These are phyloP conservation scores for Heterodera carotae DNA, from an alignment of 1,140 invertebrate species.

Conservation along the genomic window DNA sequence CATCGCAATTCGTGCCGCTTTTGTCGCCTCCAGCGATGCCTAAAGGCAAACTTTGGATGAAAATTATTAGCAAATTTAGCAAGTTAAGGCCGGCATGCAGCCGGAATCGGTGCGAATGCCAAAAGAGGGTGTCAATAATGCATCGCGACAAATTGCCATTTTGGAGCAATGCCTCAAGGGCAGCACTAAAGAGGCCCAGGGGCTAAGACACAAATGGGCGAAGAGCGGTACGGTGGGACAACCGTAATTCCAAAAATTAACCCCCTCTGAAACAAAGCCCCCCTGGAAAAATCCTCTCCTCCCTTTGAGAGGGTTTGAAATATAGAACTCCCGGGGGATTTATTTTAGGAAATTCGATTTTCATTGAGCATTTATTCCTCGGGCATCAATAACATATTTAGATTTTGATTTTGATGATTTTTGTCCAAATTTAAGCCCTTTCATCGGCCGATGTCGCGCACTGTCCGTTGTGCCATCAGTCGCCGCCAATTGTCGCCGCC, in stretches of 20 bases:
- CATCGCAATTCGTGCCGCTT: slow-evolving; percentile 87
- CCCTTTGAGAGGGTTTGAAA: too few species aligned
- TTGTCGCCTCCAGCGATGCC: slow-evolving; percentile 91
- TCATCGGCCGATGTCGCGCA: not conserved
- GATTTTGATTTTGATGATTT: not conserved
- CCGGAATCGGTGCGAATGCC: slow-evolving; percentile 52
- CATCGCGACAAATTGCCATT: slow-evolving; percentile 25
- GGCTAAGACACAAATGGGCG: not conserved
- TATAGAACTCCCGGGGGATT: too few species aligned
- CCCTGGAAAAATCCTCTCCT: too few species aligned
- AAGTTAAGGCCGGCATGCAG: slow-evolving; percentile 69
- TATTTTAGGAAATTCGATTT: too few species aligned
- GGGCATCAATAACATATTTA: too few species aligned
- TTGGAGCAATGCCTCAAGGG: slow-evolving; percentile 15
- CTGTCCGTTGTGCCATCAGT: slow-evolving; percentile 6
- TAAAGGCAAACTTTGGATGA: slow-evolving; percentile 68
- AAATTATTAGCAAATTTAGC: not conserved
- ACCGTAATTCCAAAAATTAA: not conserved
- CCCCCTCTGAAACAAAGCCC: too few species aligned
- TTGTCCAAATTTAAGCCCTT: not conserved
- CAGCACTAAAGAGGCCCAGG: not conserved
- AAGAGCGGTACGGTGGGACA: slow-evolving; percentile 21
- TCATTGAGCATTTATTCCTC: too few species aligned
- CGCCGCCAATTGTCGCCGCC: not conserved
- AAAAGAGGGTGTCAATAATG: slow-evolving; percentile 21